Base-by-base conservation (phyloP, 2,797 vertebrate species). In the Cyclura pinguis region DNA sequence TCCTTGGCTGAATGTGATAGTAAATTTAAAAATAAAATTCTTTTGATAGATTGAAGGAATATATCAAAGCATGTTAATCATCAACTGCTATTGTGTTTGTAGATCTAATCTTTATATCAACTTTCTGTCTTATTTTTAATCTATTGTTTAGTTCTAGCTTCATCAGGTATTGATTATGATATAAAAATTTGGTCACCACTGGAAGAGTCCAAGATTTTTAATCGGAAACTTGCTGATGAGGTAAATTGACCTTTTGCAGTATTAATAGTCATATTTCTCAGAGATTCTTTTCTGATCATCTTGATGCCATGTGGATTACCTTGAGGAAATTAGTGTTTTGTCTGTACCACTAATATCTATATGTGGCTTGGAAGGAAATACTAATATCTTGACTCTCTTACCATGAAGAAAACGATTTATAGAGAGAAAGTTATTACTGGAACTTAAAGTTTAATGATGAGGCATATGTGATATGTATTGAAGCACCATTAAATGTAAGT, bases 141-240 rank as follows among this genome's bases (percentile, higher is more conserved):
- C 32, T 86, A 85, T 18, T 50, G 97, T 97, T 91, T 95, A 99
- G 99, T 99, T 97, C 97, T 99, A 93, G 99, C 99, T 72, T 99
- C 99, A 89, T 99, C 99, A 83, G 99, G 99, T 94, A 99, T 99
- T 93, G 99, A 99, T 97, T 99, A 99, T 83, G 98, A 99, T 93
- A 98, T 99, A 96, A 99, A 99, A 97, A 98, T 99, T 89, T 99
- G 99, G 99, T 99, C 99, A 0, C 99, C 99, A 0, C 96, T 99
- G 92, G 98, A 99, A 95, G 97, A 98, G 94, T 98, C 98, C 2
- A 96, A 98, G 50, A 98, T 98, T 91, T 99, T 99, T 96, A 99
- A 99, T 97, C 98, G 98, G 96, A 98, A 98, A 95, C 98, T 99
- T 78, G 99, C 99, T 93, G 98, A 98, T 78, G 99, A 99, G 98